Evolutionary conservation across 2,888 invertebrate genomes (phyloP), one percentile per base, ranked within the genome.

Genomic region (Pemphredon lugubris): DNA sequence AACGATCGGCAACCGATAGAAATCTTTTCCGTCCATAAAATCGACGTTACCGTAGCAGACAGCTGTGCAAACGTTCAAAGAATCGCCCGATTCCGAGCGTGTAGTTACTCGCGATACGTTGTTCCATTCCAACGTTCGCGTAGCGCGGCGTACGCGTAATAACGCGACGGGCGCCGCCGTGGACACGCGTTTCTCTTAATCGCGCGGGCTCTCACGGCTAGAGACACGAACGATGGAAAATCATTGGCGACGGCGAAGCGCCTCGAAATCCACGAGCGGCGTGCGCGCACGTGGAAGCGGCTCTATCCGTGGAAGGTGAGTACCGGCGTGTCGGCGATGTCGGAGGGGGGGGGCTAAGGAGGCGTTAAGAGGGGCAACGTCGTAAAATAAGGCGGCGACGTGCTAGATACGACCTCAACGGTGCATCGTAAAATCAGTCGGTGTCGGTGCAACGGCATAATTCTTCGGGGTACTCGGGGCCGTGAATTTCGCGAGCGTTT

Each of bases 341-440:
- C 60, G 39, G n/a, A n/a, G n/a, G n/a, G n/a, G 47, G 37, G 34
- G 53, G 53, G 57, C 69, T 77, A 81, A 78, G 81, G 80, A 81
- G 81, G 81, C 78, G 80, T 81, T 81, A 81, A 80, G 81, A 72
- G 73, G 75, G 67, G 73, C 81, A 78, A 68, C 81, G 9, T 80
- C 80, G 75, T 80, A 80, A 80, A 80, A 75, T 72, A 81, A 81
- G 72, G 67, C 75, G 72, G 73, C 75, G 78, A 80, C 73, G 80
- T 76, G 78, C 81, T 80, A 80, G 80, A 80, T 80, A 80, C 73
- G 75, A 65, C 64, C 64, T 67, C 47, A 76, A 67, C 75, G 69
- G 66, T 42, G 71, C 63, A 51, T 80, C 80, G 80, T 80, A 80
- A 80, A 80, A 78, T 80, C 81, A 81, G 81, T 66, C 77, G 79